Evolutionary conservation across 2,888 invertebrate genomes (phyloP).

Genomic region (Germaria angustata): DNA sequence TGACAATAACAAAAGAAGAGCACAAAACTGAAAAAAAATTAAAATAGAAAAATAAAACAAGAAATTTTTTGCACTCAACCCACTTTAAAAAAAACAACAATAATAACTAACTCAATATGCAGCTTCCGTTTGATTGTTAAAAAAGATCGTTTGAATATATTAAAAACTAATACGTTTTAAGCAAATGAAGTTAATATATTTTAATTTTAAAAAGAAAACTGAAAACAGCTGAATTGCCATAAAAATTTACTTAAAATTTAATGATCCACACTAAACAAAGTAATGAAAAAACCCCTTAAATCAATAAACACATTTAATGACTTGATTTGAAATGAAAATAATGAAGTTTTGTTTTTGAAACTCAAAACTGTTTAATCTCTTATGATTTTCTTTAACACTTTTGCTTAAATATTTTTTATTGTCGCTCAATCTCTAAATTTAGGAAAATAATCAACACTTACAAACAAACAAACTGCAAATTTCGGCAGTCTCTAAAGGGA

Average conservation of each 20-base stretch:
- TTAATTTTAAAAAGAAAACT: not conserved
- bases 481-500: not conserved
- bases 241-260: constrained; percentile 27
- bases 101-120: not conserved
- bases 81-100: constrained; percentile 19
- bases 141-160: not conserved
- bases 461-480: not conserved
- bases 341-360: not conserved
- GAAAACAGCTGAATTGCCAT: not conserved
- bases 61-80: constrained; percentile 27
- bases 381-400: not conserved
- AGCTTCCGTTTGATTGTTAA: constrained; percentile 59
- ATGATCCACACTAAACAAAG: not conserved
- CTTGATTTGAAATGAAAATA: not conserved
- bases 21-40: not conserved
- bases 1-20: not conserved
- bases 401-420: constrained; percentile 18
- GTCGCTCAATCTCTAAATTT: not conserved
- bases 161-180: constrained; percentile 21
- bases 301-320: constrained; percentile 34
- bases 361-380: constrained; percentile 19
- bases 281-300: constrained; percentile 19
- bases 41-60: not conserved
- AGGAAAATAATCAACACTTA: not conserved
- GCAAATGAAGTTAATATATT: constrained; percentile 9